phyloP scores from a whole-genome alignment of 2,888 invertebrate genomes.

The Zygogramma bicolorata region DNA sequence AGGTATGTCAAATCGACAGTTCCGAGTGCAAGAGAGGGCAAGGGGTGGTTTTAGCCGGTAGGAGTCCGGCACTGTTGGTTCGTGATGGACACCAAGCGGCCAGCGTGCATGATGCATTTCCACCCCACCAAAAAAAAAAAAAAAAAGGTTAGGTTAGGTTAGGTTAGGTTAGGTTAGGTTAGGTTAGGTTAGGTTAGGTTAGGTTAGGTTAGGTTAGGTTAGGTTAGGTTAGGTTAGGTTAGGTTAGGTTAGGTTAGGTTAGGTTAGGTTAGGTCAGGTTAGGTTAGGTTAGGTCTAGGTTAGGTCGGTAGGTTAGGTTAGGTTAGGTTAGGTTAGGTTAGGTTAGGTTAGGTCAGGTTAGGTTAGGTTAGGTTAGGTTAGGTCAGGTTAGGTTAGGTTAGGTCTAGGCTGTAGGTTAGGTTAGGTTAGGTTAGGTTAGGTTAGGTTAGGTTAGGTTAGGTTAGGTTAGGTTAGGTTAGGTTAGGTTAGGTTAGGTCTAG shows the following conservation, averaged over 20 bases:
- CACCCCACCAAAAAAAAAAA: too few species aligned
- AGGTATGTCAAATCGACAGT: too few species aligned
- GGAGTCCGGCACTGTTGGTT: too few species aligned
- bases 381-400: slow-evolving; percentile 15
- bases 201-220: slow-evolving; percentile 41
- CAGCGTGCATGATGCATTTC: too few species aligned
- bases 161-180: slow-evolving; percentile 37
- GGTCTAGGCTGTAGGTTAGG: slow-evolving; percentile 22
- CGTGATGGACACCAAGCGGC: too few species aligned
- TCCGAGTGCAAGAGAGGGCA: too few species aligned
- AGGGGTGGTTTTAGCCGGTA: too few species aligned
- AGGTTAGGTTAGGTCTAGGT: slow-evolving; percentile 27
- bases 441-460: slow-evolving; percentile 3
- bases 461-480: neutral
- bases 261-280: slow-evolving; percentile 25
- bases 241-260: slow-evolving; percentile 26
- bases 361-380: slow-evolving; percentile 30
- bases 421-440: slow-evolving; percentile 25
- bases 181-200: slow-evolving; percentile 38
- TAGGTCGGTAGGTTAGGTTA: slow-evolving; percentile 24
- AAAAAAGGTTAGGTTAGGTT: slow-evolving; percentile 39
- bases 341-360: slow-evolving; percentile 33
- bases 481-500: slow-evolving; percentile 1
- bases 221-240: slow-evolving; percentile 38
- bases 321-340: slow-evolving; percentile 34